Evolutionary conservation across 2,888 invertebrate species (phyloP).

Genomic region (Cryptus viduatorius): DNA sequence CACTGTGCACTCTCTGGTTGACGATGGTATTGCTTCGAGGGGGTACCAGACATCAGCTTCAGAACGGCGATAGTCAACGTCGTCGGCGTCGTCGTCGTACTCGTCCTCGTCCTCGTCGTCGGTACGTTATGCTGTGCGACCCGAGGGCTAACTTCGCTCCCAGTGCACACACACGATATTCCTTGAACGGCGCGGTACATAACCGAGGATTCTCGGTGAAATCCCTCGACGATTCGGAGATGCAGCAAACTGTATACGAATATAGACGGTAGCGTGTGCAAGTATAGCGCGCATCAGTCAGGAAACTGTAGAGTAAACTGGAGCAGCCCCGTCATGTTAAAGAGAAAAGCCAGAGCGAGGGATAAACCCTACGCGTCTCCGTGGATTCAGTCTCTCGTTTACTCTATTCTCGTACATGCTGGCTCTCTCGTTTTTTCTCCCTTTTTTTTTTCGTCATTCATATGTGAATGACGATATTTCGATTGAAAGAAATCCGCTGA

Average conservation of each 20-base stretch:
- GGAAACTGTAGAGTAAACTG: constrained; percentile 29
- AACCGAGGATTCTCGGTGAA: background rate
- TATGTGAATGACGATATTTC: background rate
- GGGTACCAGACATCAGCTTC: background rate
- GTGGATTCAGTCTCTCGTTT: background rate
- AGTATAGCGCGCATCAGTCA: background rate
- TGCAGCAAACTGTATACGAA: background rate
- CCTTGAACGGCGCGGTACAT: background rate
- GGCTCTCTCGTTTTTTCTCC: background rate
- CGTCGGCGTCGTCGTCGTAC: constrained; percentile 7
- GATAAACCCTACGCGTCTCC: constrained; percentile 7
- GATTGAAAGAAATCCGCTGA: constrained; percentile 21
- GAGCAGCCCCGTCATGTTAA: constrained; percentile 22
- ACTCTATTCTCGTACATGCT: constrained; percentile 23
- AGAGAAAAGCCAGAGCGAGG: constrained; percentile 5
- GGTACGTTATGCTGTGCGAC: background rate
- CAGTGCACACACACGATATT: constrained; percentile 12
- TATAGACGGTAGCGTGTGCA: background rate
- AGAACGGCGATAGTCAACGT: background rate
- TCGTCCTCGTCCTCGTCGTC: background rate
- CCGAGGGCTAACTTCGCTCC: constrained; percentile 12
- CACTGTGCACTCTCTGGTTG: constrained; percentile 17
- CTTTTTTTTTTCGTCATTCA: background rate
- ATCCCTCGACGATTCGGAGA: constrained; percentile 9
- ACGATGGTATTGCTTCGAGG: background rate